phyloP scores from a whole-genome alignment of 1,140 invertebrate species.

The Coenobita brevimanus region DNA sequence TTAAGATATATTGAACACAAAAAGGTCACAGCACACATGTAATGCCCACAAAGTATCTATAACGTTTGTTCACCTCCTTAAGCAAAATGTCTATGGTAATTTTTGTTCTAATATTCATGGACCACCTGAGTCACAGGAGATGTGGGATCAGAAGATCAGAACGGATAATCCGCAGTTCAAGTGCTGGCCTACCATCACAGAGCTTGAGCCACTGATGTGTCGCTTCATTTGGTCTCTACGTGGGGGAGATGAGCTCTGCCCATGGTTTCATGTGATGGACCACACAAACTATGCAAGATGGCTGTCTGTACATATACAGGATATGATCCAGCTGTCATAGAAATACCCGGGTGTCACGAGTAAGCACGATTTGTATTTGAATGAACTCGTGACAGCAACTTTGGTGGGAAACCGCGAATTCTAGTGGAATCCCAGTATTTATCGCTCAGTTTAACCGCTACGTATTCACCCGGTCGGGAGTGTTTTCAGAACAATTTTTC shows the following conservation, averaged over 20 bases:
- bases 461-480: too few species aligned
- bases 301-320: conserved; percentile 15
- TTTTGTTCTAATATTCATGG: not conserved
- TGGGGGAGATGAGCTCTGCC: conserved; percentile 12
- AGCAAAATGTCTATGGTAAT: not conserved
- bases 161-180: not conserved
- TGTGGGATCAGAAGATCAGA: not conserved
- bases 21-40: not conserved
- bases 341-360: not conserved
- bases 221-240: conserved; percentile 5
- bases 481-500: too few species aligned
- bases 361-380: too few species aligned
- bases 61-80: not conserved
- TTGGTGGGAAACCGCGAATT: too few species aligned
- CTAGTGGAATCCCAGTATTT: too few species aligned
- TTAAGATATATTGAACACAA: too few species aligned
- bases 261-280: too few species aligned
- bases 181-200: not conserved
- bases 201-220: not conserved
- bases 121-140: conserved; percentile 13
- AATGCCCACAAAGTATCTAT: not conserved
- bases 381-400: too few species aligned
- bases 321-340: not conserved
- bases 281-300: conserved; percentile 25
- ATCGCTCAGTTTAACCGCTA: too few species aligned